phyloP scores from a whole-genome alignment of 2,888 invertebrate genomes.

The Zygothrica quintamaculata region DNA sequence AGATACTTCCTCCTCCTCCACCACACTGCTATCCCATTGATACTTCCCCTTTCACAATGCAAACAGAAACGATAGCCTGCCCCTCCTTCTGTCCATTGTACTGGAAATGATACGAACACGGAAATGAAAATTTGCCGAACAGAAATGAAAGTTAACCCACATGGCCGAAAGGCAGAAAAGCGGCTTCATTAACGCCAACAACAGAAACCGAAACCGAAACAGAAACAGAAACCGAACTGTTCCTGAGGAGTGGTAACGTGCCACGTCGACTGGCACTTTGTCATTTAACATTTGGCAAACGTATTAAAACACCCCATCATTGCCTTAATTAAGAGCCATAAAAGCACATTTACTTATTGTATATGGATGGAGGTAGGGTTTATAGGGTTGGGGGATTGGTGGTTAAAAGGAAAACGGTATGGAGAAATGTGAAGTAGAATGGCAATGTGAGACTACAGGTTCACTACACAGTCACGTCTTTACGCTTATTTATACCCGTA shows the following conservation, averaged over 20 bases:
- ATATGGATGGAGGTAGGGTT: constrained; percentile 8
- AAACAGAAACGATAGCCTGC: constrained; percentile 24
- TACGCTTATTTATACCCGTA: constrained; percentile 66
- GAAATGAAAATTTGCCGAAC: constrained; percentile 33
- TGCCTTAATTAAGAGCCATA: constrained; percentile 85
- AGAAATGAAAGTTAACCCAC: constrained; percentile 19
- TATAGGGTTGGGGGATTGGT: too few species aligned
- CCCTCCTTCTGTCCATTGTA: too few species aligned
- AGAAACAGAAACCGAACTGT: constrained; percentile 9
- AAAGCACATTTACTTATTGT: constrained; percentile 84
- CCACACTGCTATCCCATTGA: too few species aligned
- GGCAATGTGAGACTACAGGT: background rate
- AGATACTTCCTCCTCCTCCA: background rate
- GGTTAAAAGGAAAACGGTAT: background rate
- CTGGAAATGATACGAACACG: constrained; percentile 5
- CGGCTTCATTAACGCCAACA: constrained; percentile 63
- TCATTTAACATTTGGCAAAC: constrained; percentile 83
- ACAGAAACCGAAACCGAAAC: constrained; percentile 6
- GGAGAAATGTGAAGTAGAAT: too few species aligned
- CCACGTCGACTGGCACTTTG: constrained; percentile 58
- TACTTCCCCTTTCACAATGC: constrained; percentile 1
- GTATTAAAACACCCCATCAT: constrained; percentile 85
- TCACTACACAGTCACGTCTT: constrained; percentile 60
- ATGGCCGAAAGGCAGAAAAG: constrained; percentile 34
- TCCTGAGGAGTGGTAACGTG: constrained; percentile 44